These are phyloP conservation scores for Montipora efflorescens DNA, from an alignment of 64 coral and sea anemone species.

Conservation along the genomic window DNA sequence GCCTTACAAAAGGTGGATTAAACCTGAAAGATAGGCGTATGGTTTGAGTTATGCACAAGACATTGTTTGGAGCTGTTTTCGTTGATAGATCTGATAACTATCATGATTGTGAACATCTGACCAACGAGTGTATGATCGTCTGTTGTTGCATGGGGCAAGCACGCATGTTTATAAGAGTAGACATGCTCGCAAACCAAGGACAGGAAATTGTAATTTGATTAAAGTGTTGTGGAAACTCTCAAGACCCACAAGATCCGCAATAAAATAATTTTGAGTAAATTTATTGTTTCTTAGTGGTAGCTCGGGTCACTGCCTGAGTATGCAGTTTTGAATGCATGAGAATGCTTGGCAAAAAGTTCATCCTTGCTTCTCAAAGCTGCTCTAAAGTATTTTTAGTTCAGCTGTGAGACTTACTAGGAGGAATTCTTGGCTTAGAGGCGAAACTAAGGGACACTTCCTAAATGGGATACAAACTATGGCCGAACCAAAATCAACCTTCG, in stretches of 20 bases:
- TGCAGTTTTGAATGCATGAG: neutral
- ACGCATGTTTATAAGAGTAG: neutral
- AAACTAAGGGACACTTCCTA: too few relatives aligned
- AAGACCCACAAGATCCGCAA: neutral
- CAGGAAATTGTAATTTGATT: neutral
- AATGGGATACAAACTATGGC: too few relatives aligned
- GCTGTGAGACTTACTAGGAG: neutral
- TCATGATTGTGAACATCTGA: neutral
- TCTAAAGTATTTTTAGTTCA: neutral
- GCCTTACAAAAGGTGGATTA: neutral
- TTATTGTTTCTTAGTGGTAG: too few relatives aligned
- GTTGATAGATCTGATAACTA: neutral
- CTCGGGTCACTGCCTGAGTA: neutral
- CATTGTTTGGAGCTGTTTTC: too few relatives aligned
- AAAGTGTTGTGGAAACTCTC: neutral
- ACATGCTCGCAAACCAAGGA: neutral
- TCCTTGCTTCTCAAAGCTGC: neutral
- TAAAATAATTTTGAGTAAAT: too few relatives aligned
- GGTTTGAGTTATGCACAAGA: neutral
- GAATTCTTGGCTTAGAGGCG: neutral
- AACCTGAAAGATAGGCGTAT: neutral
- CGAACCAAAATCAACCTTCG: too few relatives aligned
- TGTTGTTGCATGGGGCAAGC: neutral
- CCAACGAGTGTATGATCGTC: neutral
- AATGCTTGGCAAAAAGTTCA: neutral